A percentile compares a stretch with the other conserved stretches of the same genome.
Evolutionary conservation across 2,797 vertebrate genomes (phyloP).

Genomic region (Crocodylus rhombifer): DNA sequence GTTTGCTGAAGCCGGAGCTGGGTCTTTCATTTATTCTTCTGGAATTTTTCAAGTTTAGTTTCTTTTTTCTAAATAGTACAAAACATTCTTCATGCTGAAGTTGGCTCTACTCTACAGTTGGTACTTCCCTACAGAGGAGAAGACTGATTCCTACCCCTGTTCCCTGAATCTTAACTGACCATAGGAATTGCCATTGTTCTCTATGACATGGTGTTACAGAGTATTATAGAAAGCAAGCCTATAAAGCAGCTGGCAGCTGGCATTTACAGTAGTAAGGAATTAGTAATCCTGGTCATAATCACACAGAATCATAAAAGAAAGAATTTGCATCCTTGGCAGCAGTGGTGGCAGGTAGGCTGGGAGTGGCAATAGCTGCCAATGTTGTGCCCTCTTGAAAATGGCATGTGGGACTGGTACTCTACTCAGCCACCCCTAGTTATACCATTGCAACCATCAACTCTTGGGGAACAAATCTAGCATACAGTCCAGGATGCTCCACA

Average conservation of each 20-base stretch:
- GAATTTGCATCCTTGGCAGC: too few species aligned
- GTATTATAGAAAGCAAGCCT: background rate
- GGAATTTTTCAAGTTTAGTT: background rate
- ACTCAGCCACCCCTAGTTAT: too few species aligned
- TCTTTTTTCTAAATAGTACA: background rate
- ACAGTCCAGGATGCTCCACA: too few species aligned
- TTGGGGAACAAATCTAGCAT: too few species aligned
- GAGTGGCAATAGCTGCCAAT: too few species aligned
- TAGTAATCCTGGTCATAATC: background rate
- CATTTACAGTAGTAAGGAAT: background rate
- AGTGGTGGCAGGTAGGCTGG: too few species aligned
- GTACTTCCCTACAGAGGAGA: background rate
- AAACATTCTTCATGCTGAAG: background rate
- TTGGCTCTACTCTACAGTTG: background rate
- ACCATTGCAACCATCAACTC: too few species aligned
- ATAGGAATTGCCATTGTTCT: slow-evolving; percentile 63
- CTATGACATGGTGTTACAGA: slow-evolving; percentile 25
- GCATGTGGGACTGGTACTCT: too few species aligned
- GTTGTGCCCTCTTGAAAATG: too few species aligned
- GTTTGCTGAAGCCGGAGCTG: accelerated
- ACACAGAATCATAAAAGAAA: too few species aligned
- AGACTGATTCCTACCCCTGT: slow-evolving; percentile 49
- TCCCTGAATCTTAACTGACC: slow-evolving; percentile 52
- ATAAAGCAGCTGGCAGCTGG: background rate
- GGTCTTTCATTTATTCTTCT: slow-evolving; percentile 37